Conservation (phyloP, 2,888 invertebrate genomes). For the Chaitophorus viminalis region DNA sequence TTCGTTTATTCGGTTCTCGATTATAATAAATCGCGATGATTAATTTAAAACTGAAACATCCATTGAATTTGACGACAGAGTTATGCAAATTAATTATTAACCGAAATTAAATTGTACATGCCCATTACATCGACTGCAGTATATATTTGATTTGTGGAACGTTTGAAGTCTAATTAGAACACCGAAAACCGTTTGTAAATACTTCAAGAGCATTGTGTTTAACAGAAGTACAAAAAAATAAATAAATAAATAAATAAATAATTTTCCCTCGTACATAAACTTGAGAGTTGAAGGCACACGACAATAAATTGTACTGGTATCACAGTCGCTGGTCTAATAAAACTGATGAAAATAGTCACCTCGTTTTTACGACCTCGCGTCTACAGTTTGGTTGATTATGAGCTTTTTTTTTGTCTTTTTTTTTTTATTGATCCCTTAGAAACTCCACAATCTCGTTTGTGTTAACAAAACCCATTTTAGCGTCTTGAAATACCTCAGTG, state of each 20-base stretch:
- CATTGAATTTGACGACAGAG: no score
- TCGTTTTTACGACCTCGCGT: slow-evolving; percentile 32
- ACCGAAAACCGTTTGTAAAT: no score
- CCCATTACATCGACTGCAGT: no score
- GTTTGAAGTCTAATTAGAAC: no score
- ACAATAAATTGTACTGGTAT: slow-evolving; percentile 19
- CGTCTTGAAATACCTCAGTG: not conserved
- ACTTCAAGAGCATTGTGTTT: no score
- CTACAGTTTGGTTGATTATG: slow-evolving; percentile 37
- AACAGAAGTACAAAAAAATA: not conserved
- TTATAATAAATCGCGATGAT: no score
- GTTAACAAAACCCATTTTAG: slow-evolving; percentile 36
- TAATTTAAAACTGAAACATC: no score
- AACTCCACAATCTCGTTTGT: slow-evolving; percentile 2
- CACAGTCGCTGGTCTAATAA: slow-evolving; percentile 38
- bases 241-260: not conserved
- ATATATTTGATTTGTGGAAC: no score
- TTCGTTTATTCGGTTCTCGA: no score
- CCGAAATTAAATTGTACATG: no score
- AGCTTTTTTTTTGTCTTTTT: slow-evolving; percentile 11
- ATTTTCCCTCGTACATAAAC: not conserved
- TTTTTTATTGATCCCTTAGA: slow-evolving; percentile 20
- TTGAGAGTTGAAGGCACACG: not conserved
- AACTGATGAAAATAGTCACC: slow-evolving; percentile 17
- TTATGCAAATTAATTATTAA: no score